Conservation (phyloP, 2,113 vertebrate genomes). For the Mormoops blainvillei region DNA sequence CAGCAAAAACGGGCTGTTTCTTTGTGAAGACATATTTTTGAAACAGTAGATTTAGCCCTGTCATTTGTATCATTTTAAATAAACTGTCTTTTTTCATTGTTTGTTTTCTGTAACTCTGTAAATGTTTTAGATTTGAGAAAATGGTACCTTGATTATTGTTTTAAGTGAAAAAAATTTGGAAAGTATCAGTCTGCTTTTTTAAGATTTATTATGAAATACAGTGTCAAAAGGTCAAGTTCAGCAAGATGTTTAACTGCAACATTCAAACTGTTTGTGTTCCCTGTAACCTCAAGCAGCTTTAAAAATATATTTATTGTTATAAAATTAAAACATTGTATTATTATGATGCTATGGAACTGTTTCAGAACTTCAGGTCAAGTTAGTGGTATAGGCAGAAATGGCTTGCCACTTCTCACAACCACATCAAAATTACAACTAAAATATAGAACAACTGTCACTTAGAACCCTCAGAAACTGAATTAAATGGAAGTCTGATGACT, state of each 20-base stretch:
- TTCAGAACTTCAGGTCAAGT: background rate
- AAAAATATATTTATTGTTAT: background rate
- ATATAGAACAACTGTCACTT: no score
- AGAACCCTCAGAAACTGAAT: no score
- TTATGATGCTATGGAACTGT: background rate
- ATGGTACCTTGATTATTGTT: background rate
- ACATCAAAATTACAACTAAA: no score
- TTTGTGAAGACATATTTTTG: conserved; percentile 97
- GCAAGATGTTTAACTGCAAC: background rate
- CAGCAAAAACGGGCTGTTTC: conserved; percentile 92
- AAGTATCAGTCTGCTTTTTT: background rate
- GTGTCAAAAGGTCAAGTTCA: background rate
- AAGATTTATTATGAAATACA: conserved; percentile 5
- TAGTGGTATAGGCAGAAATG: no score
- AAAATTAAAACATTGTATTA: background rate
- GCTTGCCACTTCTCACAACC: no score
- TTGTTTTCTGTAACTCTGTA: conserved; percentile 81
- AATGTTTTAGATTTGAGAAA: conserved; percentile 91
- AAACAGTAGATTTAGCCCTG: conserved; percentile 98
- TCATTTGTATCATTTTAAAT: conserved; percentile 92
- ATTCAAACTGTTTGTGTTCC: background rate
- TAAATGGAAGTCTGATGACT: no score
- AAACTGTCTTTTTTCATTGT: conserved; percentile 85
- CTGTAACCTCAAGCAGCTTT: background rate
- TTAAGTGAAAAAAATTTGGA: background rate